Evolutionary conservation across 1,140 invertebrate species (phyloP).

Genomic region (Orussus abietinus): DNA sequence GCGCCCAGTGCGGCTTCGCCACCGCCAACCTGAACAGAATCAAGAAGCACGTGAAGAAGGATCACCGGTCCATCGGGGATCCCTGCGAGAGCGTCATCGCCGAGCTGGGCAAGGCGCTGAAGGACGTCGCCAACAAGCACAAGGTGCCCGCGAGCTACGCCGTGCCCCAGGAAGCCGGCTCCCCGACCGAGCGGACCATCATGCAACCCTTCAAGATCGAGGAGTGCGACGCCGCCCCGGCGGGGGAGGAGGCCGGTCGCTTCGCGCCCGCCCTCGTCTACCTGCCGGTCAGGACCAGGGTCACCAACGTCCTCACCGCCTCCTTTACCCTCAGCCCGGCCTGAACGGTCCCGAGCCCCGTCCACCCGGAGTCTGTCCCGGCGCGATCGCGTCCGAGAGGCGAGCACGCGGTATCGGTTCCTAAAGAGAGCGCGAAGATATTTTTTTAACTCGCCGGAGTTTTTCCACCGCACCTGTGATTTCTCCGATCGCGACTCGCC

Average conservation of each 20-base stretch:
- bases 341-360: slow-evolving; percentile 43
- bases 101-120: slow-evolving; percentile 51
- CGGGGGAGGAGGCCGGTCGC: slow-evolving; percentile 34
- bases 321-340: slow-evolving; percentile 90
- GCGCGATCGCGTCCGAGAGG: slow-evolving; percentile 21
- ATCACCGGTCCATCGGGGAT: slow-evolving; percentile 53
- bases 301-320: slow-evolving; percentile 75
- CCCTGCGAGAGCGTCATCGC: slow-evolving; percentile 45
- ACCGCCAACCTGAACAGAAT: slow-evolving; percentile 61
- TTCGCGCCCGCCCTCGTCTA: slow-evolving; percentile 88
- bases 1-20: slow-evolving; percentile 65
- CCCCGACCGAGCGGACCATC: slow-evolving; percentile 51
- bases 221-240: slow-evolving; percentile 49
- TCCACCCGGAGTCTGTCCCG: too few species aligned
- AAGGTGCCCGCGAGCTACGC: slow-evolving; percentile 60
- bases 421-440: slow-evolving; percentile 30
- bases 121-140: slow-evolving; percentile 55
- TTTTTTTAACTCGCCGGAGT: slow-evolving; percentile 32
- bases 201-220: slow-evolving; percentile 87
- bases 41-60: slow-evolving; percentile 63
- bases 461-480: slow-evolving; percentile 31
- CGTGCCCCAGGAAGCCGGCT: slow-evolving; percentile 53
- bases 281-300: slow-evolving; percentile 81
- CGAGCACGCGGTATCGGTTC: slow-evolving; percentile 43
- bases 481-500: too few species aligned